Base-by-base conservation (phyloP, 1,140 invertebrate genomes). In the Ceratosolen solmsi region DNA sequence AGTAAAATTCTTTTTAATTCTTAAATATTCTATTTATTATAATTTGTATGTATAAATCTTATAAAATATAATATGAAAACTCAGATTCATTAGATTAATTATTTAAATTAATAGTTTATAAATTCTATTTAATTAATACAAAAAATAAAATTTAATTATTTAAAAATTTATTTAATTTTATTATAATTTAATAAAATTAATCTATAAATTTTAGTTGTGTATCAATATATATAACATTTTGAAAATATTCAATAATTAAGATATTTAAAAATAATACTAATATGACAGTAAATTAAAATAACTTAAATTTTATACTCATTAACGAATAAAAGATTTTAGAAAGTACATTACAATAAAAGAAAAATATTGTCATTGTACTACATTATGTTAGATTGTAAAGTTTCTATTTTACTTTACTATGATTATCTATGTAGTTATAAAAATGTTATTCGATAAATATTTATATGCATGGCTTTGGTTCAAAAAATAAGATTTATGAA, bases 391-490 rank as follows among this genome's bases (percentile, higher is more conserved):
- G 0, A 25, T 41, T 63, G 25, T 54, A 22, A 25, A 54, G 2
- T 65, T 49, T 65, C 41, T 46, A 58, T 60, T 76, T 76, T 60
- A 76, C 0, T 49, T 20, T 65, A n/a, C 22, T 65, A 27, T 15
- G 33, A 46, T 20, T 41, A 77, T 30, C 2, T 77, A 49, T n/a
- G 38, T 46, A 56, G 60, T 77, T 38, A 72, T 49, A 79, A 73
- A 80, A 60, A 72, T 60, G 78, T 73, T 80, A 72, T 80, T 36
- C 73, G 78, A 80, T 27, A 80, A 80, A 72, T 80, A 80, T 80
- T 80, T 72, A 80, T 80, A 74, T 65, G 51, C 22, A 74, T 63
- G 71, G 41, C 79, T 80, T 80, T 80, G 79, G 79, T 68, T 80
- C 71, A 70, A 80, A 82, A 82, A 82, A 75, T 80, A 79, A 80